phyloP scores from a whole-genome alignment of 1,140 invertebrate species.

The Wiebesia pumilae region DNA sequence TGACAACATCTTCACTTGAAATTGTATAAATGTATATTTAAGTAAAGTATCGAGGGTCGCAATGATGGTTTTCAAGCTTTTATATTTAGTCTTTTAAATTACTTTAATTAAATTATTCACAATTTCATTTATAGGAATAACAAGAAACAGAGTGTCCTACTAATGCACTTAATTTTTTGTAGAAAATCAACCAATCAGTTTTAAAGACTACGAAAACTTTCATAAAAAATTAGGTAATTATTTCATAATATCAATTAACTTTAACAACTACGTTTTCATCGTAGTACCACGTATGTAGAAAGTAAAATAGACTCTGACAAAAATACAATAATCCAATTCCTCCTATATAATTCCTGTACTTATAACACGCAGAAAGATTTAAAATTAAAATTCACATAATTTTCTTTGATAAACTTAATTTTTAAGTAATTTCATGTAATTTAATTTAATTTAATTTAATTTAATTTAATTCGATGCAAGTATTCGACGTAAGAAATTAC shows the following conservation, averaged over 20 bases:
- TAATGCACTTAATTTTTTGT: slow-evolving; percentile 9
- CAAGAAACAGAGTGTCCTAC: neutral
- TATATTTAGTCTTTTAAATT: no score
- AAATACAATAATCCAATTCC: neutral
- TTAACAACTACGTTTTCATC: neutral
- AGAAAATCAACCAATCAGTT: slow-evolving; percentile 34
- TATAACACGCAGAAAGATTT: no score
- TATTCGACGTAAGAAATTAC: no score
- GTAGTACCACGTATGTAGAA: neutral
- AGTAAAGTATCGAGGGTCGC: neutral
- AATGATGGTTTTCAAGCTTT: neutral
- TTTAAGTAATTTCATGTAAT: no score
- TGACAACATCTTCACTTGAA: neutral
- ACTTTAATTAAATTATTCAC: no score
- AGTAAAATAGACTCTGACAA: neutral
- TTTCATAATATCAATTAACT: neutral
- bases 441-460: no score
- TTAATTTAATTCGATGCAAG: no score
- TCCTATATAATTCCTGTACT: neutral
- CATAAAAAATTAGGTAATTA: slow-evolving; percentile 49
- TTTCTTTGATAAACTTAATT: no score
- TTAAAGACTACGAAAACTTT: slow-evolving; percentile 52
- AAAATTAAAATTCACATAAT: no score
- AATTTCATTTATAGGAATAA: neutral
- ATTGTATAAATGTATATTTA: neutral